Percentiles rank a stretch among this genome's conserved stretches.
These are phyloP conservation scores for Cataglyphis albicans DNA, from an alignment of 2,888 invertebrate genomes.

Conservation along the genomic window DNA sequence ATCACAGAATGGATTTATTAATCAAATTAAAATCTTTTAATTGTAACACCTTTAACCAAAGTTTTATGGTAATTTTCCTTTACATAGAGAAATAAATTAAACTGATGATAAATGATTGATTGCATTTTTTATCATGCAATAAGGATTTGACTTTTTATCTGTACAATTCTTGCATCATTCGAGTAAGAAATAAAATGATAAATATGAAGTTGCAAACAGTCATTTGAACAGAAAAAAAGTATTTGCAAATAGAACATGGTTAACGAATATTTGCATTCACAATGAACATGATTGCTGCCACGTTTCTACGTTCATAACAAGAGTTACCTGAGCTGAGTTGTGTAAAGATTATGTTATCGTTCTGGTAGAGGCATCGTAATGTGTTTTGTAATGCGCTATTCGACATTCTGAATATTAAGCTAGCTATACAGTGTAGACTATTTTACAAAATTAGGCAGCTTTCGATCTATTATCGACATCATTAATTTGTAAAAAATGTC, in stretches of 20 bases:
- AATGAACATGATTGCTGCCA: conserved; percentile 39
- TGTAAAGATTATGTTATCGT: conserved; percentile 79
- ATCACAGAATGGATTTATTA: neutral
- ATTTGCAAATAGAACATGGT: neutral
- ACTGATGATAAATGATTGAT: neutral
- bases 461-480: conserved; percentile 5
- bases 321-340: conserved; percentile 68
- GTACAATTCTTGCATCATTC: neutral
- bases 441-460: conserved; percentile 50
- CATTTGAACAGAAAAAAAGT: neutral
- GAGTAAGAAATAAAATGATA: neutral
- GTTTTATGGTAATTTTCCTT: neutral
- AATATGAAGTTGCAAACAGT: neutral
- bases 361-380: conserved; percentile 74
- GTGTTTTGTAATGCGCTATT: conserved; percentile 76
- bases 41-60: neutral
- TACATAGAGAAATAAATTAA: conserved; percentile 3
- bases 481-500: neutral
- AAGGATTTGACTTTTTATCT: neutral
- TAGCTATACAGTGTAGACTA: conserved; percentile 9
- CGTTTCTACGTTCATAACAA: conserved; percentile 57
- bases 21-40: conserved; percentile 2
- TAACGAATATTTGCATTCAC: conserved; percentile 49
- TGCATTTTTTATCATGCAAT: neutral
- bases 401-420: conserved; percentile 75